phyloP scores from a whole-genome alignment of 2,113 vertebrate genomes.

The Ginglymostoma cirratum region DNA sequence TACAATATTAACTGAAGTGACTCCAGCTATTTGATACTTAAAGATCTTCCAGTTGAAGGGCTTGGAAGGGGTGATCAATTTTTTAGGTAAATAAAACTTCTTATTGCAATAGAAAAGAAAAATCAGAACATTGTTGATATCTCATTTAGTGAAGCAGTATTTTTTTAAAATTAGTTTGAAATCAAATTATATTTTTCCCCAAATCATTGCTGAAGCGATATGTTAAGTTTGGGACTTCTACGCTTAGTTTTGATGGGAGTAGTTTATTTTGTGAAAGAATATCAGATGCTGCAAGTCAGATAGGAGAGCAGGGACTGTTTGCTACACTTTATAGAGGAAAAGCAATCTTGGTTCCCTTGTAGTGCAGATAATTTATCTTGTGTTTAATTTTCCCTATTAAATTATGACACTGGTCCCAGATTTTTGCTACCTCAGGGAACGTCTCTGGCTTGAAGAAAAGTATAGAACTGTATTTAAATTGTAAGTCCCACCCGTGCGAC shows the following conservation, averaged over 20 bases:
- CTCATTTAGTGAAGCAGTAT: background rate
- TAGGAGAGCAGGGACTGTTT: background rate
- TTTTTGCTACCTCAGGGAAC: too few species aligned
- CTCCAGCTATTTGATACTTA: background rate
- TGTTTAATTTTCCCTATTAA: background rate
- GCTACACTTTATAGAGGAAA: background rate
- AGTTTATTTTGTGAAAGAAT: background rate
- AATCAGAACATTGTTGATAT: background rate
- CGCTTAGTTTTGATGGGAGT: background rate
- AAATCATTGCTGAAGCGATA: background rate
- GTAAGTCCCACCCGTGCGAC: too few species aligned
- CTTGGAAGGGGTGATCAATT: background rate
- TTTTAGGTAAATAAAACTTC: background rate
- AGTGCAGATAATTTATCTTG: background rate
- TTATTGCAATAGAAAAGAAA: background rate
- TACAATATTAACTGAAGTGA: background rate
- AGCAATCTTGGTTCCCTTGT: background rate
- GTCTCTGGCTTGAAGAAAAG: too few species aligned
- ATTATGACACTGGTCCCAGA: background rate
- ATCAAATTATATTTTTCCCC: background rate
- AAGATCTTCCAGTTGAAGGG: background rate
- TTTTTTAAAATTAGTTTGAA: background rate
- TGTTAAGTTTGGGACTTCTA: background rate
- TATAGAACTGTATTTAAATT: too few species aligned
- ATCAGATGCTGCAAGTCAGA: background rate